These are phyloP conservation scores for Drosophila vallismaia DNA, from an alignment of 2,888 invertebrate species.

Conservation along the genomic window DNA sequence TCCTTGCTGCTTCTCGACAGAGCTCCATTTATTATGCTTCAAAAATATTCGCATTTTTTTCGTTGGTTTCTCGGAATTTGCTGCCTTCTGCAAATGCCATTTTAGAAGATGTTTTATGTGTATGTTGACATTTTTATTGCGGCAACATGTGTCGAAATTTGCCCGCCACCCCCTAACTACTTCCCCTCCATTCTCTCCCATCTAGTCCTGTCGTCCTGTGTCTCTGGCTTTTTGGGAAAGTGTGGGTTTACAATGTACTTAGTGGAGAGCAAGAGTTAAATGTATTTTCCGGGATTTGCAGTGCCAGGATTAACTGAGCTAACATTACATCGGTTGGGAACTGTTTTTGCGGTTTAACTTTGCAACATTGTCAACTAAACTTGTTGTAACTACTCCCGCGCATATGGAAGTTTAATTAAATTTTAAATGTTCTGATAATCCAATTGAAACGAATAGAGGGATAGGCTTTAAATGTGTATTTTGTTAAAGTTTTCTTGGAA, in stretches of 20 bases:
- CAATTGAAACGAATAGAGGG: conserved; percentile 1
- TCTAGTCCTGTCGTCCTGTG: conserved; percentile 45
- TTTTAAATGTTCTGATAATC: conserved; percentile 27
- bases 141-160: conserved; percentile 79
- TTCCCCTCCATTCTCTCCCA: not conserved
- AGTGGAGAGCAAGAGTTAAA: conserved; percentile 68
- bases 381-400: conserved; percentile 18
- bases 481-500: not conserved
- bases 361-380: conserved; percentile 22
- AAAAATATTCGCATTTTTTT: conserved; percentile 52
- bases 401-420: conserved; percentile 33
- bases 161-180: conserved; percentile 14
- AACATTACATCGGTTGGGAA: conserved; percentile 12
- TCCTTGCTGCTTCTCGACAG: conserved; percentile 29
- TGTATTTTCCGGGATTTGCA: conserved; percentile 42
- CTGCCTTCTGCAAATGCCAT: conserved; percentile 76
- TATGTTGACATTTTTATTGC: conserved; percentile 80
- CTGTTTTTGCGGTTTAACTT: conserved; percentile 25
- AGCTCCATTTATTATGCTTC: conserved; percentile 76
- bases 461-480: not conserved
- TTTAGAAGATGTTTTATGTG: conserved; percentile 80
- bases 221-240: conserved; percentile 14
- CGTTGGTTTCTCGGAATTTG: conserved; percentile 69
- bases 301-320: conserved; percentile 35
- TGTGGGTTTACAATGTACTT: conserved; percentile 74